These are phyloP conservation scores for Bibio marci DNA, from an alignment of 2,888 invertebrate species.

Conservation along the genomic window DNA sequence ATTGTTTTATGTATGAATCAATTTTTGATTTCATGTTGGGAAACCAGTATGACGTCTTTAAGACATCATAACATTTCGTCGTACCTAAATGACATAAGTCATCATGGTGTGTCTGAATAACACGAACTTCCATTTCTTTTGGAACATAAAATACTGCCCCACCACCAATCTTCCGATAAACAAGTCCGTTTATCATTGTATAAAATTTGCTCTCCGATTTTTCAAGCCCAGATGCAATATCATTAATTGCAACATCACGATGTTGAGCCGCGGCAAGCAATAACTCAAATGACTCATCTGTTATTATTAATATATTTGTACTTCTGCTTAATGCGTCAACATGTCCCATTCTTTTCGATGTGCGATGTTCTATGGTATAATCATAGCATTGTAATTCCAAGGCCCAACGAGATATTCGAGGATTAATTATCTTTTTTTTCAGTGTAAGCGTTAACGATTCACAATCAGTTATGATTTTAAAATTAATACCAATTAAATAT, in stretches of 20 bases:
- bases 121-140: no score
- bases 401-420: no score
- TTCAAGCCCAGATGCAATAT: no score
- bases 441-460: no score
- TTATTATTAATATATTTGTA: no score
- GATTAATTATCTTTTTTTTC: not conserved
- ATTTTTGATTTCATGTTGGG: not conserved
- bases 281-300: no score
- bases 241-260: no score
- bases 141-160: no score
- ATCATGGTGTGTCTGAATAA: not conserved
- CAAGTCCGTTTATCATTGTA: no score
- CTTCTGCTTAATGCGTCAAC: not conserved
- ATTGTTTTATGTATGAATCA: not conserved
- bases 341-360: not conserved
- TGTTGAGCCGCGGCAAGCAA: no score
- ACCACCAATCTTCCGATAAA: no score
- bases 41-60: not conserved
- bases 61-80: not conserved
- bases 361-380: not conserved
- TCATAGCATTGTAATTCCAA: not conserved
- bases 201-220: no score
- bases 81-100: not conserved
- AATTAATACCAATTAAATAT: not conserved
- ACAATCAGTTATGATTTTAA: not conserved